Percentiles rank a stretch among this genome's conserved stretches.
phyloP scores from a whole-genome alignment of 2,888 invertebrate genomes.

The Trachelus troglodyta region DNA sequence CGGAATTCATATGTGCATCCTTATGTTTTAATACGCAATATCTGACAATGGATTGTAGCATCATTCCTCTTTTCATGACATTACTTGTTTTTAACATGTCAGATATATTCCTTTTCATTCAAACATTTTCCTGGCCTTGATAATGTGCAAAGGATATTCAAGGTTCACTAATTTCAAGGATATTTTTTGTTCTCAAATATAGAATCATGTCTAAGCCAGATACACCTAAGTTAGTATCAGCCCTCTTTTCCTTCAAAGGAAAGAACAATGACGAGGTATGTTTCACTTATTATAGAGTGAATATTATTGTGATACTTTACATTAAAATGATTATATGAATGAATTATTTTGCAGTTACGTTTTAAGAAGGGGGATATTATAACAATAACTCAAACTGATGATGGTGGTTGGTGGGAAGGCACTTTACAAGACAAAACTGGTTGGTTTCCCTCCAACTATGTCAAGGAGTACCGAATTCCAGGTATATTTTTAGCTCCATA shows the following conservation, averaged over 20 bases:
- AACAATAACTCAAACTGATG: slow-evolving; percentile 93
- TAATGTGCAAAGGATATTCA: too few species aligned
- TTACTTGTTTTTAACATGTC: too few species aligned
- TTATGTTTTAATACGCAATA: too few species aligned
- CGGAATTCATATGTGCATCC: too few species aligned
- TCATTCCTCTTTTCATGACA: too few species aligned
- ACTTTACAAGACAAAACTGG: slow-evolving; percentile 94
- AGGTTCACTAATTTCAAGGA: too few species aligned
- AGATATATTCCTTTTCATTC: too few species aligned
- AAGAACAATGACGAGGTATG: slow-evolving; percentile 95
- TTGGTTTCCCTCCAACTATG: slow-evolving; percentile 99
- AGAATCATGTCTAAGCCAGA: slow-evolving; percentile 56
- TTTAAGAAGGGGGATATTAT: slow-evolving; percentile 97
- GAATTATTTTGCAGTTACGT: slow-evolving; percentile 74
- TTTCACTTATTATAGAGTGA: background rate
- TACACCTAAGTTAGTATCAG: slow-evolving; percentile 77
- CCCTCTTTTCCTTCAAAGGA: slow-evolving; percentile 93
- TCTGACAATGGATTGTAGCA: too few species aligned
- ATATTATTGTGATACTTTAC: background rate
- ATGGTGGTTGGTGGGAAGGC: slow-evolving; percentile 99
- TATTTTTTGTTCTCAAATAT: background rate
- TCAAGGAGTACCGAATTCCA: slow-evolving; percentile 85
- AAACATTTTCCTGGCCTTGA: too few species aligned
- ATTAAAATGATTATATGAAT: background rate
- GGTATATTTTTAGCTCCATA: slow-evolving; percentile 52